These are phyloP conservation scores for Heterotis niloticus DNA, from an alignment of 2,113 vertebrate genomes.

Conservation along the genomic window DNA sequence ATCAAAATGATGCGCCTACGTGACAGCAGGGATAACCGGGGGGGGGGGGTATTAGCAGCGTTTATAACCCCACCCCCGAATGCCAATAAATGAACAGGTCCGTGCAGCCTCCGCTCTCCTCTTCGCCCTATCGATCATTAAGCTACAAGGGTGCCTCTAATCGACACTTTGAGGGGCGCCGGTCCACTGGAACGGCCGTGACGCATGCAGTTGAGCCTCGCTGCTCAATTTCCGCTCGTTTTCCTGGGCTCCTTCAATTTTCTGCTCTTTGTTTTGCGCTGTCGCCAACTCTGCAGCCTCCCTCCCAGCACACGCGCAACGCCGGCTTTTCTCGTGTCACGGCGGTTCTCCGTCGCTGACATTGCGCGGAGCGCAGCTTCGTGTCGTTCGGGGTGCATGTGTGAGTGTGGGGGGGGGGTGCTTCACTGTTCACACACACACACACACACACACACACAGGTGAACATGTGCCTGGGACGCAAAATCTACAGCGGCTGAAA, in stretches of 20 bases:
- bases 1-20: constrained; percentile 41
- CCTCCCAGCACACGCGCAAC: background rate
- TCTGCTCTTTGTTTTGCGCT: constrained; percentile 48
- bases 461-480: background rate
- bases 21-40: constrained; percentile 36
- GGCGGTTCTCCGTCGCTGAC: constrained; percentile 22
- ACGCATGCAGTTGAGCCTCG: constrained; percentile 46
- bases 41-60: constrained; percentile 23
- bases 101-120: constrained; percentile 18
- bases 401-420: no score
- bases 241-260: constrained; percentile 61
- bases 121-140: constrained; percentile 38
- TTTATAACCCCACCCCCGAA: constrained; percentile 39
- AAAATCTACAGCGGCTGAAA: no score
- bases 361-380: constrained; percentile 23
- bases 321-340: constrained; percentile 18
- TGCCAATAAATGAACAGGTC: constrained; percentile 15
- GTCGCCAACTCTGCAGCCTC: constrained; percentile 40
- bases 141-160: constrained; percentile 42
- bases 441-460: constrained; percentile 14
- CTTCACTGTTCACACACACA: constrained; percentile 28
- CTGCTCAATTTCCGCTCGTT: constrained; percentile 56
- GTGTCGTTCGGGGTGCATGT: constrained; percentile 12
- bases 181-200: constrained; percentile 38
- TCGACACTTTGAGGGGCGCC: constrained; percentile 43